These are phyloP conservation scores for Caenorhabditis auriculariae DNA, from an alignment of 2,888 invertebrate genomes.

Conservation along the genomic window DNA sequence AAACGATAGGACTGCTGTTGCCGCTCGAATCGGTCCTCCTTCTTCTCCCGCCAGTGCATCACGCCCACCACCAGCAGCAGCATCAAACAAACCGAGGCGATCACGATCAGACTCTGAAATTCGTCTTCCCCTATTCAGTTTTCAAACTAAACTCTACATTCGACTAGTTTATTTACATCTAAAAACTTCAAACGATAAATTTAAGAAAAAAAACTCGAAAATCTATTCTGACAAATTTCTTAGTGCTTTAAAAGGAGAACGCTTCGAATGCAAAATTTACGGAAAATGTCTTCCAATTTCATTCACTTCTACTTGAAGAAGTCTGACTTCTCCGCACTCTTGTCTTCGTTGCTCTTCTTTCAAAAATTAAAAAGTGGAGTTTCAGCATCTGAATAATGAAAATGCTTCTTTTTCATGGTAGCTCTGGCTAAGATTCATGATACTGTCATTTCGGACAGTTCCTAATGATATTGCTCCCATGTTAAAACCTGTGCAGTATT, in stretches of 20 bases:
- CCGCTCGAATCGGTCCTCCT: constrained; percentile 57
- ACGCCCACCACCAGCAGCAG: constrained; percentile 52
- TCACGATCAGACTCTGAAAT: constrained; percentile 40
- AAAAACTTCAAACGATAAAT: not conserved
- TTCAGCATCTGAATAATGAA: too few species aligned
- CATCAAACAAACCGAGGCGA: constrained; percentile 55
- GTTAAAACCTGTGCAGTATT: too few species aligned
- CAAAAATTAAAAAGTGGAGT: not conserved
- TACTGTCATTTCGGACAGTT: too few species aligned
- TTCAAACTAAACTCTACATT: not conserved
- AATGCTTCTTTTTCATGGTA: too few species aligned
- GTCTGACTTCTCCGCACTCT: too few species aligned
- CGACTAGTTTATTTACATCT: not conserved
- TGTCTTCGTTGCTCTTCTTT: not conserved
- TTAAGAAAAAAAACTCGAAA: not conserved
- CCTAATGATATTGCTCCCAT: too few species aligned
- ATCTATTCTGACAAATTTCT: too few species aligned
- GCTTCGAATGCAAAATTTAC: too few species aligned
- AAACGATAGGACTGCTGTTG: constrained; percentile 61
- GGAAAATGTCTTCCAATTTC: too few species aligned
- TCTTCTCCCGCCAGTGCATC: constrained; percentile 57
- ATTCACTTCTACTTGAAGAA: too few species aligned
- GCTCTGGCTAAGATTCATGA: too few species aligned
- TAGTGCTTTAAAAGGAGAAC: too few species aligned
- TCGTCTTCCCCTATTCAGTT: not conserved